These are phyloP conservation scores for Genyomyrus donnyi DNA, from an alignment of 2,113 vertebrate genomes.

Conservation along the genomic window DNA sequence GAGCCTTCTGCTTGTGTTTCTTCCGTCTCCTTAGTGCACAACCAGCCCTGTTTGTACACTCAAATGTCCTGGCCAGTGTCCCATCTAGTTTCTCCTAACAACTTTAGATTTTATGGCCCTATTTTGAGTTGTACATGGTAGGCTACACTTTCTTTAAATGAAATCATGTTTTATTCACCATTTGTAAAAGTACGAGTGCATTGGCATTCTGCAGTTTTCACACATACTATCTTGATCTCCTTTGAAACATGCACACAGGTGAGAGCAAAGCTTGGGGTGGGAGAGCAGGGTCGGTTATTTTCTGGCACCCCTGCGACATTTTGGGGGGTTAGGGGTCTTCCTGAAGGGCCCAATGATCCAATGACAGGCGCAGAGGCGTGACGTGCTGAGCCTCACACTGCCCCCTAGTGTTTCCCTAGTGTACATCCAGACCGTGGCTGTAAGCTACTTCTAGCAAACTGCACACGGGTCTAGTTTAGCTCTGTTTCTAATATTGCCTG, in stretches of 20 bases:
- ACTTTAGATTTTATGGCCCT: neutral
- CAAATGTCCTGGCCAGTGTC: neutral
- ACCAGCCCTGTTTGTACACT: neutral
- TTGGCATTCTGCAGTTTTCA: neutral
- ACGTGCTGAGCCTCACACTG: neutral
- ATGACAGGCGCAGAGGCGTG: neutral
- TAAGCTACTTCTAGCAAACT: neutral
- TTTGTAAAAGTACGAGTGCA: neutral
- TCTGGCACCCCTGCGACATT: neutral
- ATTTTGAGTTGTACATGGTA: neutral
- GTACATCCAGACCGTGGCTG: neutral
- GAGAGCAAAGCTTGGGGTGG: neutral
- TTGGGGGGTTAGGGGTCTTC: neutral
- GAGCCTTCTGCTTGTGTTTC: neutral
- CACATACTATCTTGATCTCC: neutral
- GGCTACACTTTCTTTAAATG: neutral
- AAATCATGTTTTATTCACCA: neutral
- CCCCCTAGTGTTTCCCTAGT: neutral
- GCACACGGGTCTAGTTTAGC: neutral
- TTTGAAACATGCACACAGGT: neutral
- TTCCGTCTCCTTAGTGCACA: neutral
- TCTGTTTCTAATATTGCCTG: neutral
- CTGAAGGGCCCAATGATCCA: neutral
- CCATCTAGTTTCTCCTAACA: neutral
- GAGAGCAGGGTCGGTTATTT: neutral